A percentile compares a stretch with the other conserved stretches of the same genome.
These are phyloP conservation scores for Leptinotarsa defecta DNA, from an alignment of 1,140 invertebrate genomes.

Conservation along the genomic window DNA sequence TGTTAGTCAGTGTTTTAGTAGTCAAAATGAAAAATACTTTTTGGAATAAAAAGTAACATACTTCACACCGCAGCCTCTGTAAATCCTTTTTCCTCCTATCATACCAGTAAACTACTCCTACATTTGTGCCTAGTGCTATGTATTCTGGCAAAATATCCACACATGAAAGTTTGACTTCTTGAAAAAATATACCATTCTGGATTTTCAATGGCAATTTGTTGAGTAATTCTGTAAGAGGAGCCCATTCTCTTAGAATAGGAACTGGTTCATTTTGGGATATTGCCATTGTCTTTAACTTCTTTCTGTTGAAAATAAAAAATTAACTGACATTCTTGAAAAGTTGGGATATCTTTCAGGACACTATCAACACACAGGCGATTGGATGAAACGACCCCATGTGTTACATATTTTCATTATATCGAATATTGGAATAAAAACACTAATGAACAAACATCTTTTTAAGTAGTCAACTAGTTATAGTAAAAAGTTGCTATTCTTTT, in stretches of 20 bases:
- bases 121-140: slow-evolving; percentile 83
- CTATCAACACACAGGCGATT: too few species aligned
- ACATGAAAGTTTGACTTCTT: slow-evolving; percentile 81
- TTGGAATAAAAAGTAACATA: slow-evolving; percentile 54
- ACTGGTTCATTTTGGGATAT: slow-evolving; percentile 22
- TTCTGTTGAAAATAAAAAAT: background rate
- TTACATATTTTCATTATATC: too few species aligned
- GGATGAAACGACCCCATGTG: too few species aligned
- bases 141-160: slow-evolving; percentile 80
- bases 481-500: too few species aligned
- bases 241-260: slow-evolving; percentile 74
- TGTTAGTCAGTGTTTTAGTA: background rate
- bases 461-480: too few species aligned
- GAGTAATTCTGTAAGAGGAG: slow-evolving; percentile 76
- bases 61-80: slow-evolving; percentile 78
- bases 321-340: background rate
- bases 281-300: slow-evolving; percentile 26
- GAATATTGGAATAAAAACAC: too few species aligned
- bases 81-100: slow-evolving; percentile 76
- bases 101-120: slow-evolving; percentile 85
- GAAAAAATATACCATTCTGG: slow-evolving; percentile 77
- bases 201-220: slow-evolving; percentile 78
- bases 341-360: too few species aligned
- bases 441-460: too few species aligned
- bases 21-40: slow-evolving; percentile 11